A percentile compares a stretch with the other conserved stretches of the same genome.
Conservation (phyloP, 2,797 vertebrate genomes). For the Miichthys miiuy region DNA sequence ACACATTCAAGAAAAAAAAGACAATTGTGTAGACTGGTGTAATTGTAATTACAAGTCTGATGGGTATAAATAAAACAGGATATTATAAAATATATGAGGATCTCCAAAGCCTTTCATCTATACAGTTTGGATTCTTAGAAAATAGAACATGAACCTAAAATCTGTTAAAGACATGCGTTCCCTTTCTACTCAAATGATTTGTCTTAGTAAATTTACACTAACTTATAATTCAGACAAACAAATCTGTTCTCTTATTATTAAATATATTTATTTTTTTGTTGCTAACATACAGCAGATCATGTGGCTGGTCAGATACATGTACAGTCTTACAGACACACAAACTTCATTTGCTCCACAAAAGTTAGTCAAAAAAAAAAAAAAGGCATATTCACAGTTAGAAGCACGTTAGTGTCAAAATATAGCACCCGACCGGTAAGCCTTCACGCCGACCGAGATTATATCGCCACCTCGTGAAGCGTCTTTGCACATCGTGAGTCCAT, state of each 20-base stretch:
- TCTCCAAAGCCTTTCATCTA: constrained; percentile 63
- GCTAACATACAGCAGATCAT: constrained; percentile 40
- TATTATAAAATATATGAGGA: constrained; percentile 69
- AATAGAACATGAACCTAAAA: constrained; percentile 53
- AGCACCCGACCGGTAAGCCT: constrained; percentile 52
- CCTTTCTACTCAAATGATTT: constrained; percentile 24
- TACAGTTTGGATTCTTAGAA: constrained; percentile 62
- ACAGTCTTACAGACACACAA: constrained; percentile 32
- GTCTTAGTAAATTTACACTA: constrained; percentile 17
- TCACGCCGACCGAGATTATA: constrained; percentile 26
- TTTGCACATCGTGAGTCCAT: constrained; percentile 1
- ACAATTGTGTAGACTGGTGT: constrained; percentile 42
- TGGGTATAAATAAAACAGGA: constrained; percentile 68
- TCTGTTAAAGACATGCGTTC: constrained; percentile 46
- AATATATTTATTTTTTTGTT: constrained; percentile 44
- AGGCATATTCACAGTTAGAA: constrained; percentile 76
- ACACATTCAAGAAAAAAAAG: constrained; percentile 46
- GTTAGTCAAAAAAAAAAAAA: constrained; percentile 64
- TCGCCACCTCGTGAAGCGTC: constrained; percentile 19
- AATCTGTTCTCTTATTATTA: constrained; percentile 10
- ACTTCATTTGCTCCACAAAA: constrained; percentile 62
- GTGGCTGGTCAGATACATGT: constrained; percentile 38
- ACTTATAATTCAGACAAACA: constrained; percentile 29
- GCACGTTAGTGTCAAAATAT: constrained; percentile 60
- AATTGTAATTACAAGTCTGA: constrained; percentile 23